Evolutionary conservation across 2,113 vertebrate genomes (phyloP).

Genomic region (Lophura nycthemera): DNA sequence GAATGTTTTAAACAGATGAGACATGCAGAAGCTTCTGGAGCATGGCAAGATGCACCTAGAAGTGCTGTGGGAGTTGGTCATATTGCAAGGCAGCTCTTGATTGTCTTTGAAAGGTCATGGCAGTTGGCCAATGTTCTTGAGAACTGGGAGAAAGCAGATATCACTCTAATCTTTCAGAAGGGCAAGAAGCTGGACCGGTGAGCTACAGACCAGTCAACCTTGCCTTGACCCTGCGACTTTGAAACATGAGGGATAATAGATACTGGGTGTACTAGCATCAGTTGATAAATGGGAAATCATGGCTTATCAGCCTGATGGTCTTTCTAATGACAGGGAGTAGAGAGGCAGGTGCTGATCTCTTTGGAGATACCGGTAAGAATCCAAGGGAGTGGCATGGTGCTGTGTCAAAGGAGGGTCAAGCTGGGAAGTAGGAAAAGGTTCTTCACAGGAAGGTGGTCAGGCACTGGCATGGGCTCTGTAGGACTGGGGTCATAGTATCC

Average conservation of each 20-base stretch:
- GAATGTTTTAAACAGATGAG: neutral
- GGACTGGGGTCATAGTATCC: neutral
- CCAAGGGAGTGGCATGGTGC: neutral
- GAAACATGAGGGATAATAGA: neutral
- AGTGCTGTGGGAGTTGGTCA: neutral
- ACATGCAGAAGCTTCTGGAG: neutral
- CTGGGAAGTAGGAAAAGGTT: neutral
- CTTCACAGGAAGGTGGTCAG: neutral
- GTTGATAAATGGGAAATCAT: neutral
- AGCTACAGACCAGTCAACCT: neutral
- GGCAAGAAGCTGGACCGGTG: neutral
- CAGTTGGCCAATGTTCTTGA: neutral
- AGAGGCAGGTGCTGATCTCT: neutral
- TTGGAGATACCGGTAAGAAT: no score
- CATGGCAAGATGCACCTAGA: neutral
- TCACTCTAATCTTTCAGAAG: neutral
- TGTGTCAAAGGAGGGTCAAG: neutral
- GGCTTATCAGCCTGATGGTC: neutral
- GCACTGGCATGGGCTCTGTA: neutral
- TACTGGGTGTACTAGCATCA: neutral
- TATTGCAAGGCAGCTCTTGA: neutral
- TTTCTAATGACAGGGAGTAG: neutral
- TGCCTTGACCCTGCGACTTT: neutral
- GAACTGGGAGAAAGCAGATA: neutral
- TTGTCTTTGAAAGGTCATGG: neutral